phyloP scores from a whole-genome alignment of 2,113 vertebrate genomes.

The Stegastes partitus region DNA sequence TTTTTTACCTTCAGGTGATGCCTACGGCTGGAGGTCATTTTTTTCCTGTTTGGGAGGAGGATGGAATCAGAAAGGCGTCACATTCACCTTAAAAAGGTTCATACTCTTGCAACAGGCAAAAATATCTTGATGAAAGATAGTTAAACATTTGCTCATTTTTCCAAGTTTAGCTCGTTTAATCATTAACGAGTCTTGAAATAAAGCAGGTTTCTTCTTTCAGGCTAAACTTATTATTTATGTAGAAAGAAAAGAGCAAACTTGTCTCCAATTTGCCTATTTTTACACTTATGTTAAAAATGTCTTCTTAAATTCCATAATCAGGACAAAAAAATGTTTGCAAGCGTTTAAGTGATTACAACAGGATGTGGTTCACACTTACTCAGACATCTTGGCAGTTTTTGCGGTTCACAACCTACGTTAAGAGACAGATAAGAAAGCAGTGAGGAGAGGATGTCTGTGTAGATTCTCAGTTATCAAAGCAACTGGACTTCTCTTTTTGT shows the following conservation, averaged over 20 bases:
- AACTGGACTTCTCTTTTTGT: background rate
- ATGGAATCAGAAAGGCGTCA: background rate
- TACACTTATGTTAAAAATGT: no score
- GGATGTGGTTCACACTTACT: slow-evolving; percentile 64
- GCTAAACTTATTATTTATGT: background rate
- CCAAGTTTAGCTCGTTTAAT: no score
- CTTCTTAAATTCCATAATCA: no score
- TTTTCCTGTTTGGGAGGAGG: slow-evolving; percentile 77
- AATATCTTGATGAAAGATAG: background rate
- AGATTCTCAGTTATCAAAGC: background rate
- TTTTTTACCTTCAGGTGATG: slow-evolving; percentile 93
- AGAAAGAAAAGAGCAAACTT: no score
- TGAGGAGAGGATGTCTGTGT: background rate
- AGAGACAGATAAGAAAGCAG: background rate
- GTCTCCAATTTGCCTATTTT: no score
- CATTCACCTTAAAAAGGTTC: background rate
- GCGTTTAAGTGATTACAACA: background rate
- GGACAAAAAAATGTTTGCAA: no score
- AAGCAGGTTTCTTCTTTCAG: background rate
- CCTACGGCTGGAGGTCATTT: slow-evolving; percentile 92
- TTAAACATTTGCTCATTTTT: no score
- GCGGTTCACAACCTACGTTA: slow-evolving; percentile 59
- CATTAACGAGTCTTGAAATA: no score
- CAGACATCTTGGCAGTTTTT: slow-evolving; percentile 69
- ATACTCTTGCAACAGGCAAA: no score